Conservation (phyloP, 2,797 vertebrate genomes). For the Apogon hyalosoma region DNA sequence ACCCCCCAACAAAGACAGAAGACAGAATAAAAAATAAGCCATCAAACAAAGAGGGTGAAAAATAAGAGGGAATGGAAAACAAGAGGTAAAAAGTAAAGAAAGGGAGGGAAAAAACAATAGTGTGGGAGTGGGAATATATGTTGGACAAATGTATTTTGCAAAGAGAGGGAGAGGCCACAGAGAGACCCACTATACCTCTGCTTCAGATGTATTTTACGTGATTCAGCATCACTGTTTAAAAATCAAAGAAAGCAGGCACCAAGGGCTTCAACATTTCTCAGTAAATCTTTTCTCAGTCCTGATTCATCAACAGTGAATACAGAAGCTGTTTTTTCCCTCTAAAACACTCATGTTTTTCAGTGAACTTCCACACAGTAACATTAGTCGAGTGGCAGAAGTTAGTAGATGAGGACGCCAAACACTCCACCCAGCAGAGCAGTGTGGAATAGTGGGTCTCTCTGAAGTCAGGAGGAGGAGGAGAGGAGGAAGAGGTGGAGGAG, state of each 20-base stretch:
- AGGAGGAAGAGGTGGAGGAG: slow-evolving; percentile 60
- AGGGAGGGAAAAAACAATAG: neutral
- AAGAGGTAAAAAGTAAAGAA: neutral
- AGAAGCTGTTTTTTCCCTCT: neutral
- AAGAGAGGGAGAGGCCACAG: slow-evolving; percentile 31
- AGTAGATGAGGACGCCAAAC: slow-evolving; percentile 57
- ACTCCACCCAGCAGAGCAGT: slow-evolving; percentile 56
- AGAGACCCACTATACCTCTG: slow-evolving; percentile 65
- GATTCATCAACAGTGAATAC: slow-evolving; percentile 21
- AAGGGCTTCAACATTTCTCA: slow-evolving; percentile 17
- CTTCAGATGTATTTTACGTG: slow-evolving; percentile 19
- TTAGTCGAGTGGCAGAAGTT: slow-evolving; percentile 39
- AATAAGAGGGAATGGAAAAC: neutral
- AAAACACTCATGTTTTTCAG: neutral
- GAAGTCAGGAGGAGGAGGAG: slow-evolving; percentile 66
- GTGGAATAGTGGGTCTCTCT: slow-evolving; percentile 75
- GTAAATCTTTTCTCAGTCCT: slow-evolving; percentile 13
- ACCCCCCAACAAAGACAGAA: slow-evolving; percentile 7
- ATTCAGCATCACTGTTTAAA: neutral
- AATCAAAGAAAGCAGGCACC: slow-evolving; percentile 16
- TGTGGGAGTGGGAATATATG: no score
- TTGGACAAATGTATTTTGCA: neutral
- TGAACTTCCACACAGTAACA: neutral
- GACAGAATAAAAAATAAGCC: neutral
- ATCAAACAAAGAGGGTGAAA: neutral